Evolutionary conservation across 2,888 invertebrate genomes (phyloP), one percentile per base, ranked within the genome.

Genomic region (Cotesia congregata): DNA sequence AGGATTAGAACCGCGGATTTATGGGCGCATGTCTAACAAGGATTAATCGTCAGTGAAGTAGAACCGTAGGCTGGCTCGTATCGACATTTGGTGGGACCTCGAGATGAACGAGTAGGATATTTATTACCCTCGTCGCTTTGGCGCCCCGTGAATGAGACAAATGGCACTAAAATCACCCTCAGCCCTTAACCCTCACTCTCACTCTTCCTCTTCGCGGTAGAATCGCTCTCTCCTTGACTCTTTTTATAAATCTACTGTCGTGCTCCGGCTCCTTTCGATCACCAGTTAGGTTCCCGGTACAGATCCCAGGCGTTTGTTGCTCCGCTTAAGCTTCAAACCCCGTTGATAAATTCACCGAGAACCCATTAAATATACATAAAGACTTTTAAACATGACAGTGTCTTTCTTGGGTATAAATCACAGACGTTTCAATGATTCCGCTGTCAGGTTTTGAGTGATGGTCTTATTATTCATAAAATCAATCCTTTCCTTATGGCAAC

Each of bases 91-190:
- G 75, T 61, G 74, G 71, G 17, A 73, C 67, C 38, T 61, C 64
- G 70, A 70, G 74, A 80, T 71, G 73, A 75, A 80, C 74, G 77
- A 50, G 50, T 50, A 69, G 74, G 77, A 77, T 79, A 80, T 79
- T 79, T 80, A 77, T 80, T 76, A 76, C 76, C 67, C 69, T 62
- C 64, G 75, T 65, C 70, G 65, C 65, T 17, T 41, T 72, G 60
- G 61, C 40, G 40, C 60, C 12, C 61, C 20, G 72, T 72, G 72
- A 76, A 76, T 72, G 76, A 72, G 72, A 76, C 72, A 76, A 76
- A 76, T 76, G 67, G 72, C 62, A 67, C 61, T 67, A 76, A 72
- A 76, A 76, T 67, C 67, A 76, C 41, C 68, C 70, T 17, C n/a
- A 59, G n/a, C 17, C 17, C 15, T 69, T 30, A 62, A 65, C 65